phyloP scores from a whole-genome alignment of 2,113 vertebrate genomes.

The Antennarius striatus region DNA sequence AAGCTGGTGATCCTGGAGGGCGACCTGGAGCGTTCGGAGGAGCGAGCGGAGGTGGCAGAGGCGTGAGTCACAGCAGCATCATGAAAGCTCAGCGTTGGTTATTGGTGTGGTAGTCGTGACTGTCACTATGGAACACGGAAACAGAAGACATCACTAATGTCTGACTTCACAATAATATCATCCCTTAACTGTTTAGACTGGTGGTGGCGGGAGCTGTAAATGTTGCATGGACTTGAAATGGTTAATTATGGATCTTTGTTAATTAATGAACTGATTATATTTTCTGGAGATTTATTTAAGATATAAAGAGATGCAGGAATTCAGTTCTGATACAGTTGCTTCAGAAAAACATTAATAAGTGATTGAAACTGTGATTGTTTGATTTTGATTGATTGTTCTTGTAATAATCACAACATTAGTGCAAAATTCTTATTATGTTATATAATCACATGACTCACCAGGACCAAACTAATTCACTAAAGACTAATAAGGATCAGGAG shows the following conservation, averaged over 20 bases:
- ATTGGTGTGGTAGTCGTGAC: slow-evolving; percentile 28
- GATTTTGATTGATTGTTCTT: slow-evolving; percentile 1
- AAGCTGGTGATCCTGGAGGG: slow-evolving; percentile 97
- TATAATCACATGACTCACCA: background rate
- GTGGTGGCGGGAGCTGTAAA: background rate
- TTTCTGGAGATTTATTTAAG: too few species aligned
- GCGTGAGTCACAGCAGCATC: slow-evolving; percentile 82
- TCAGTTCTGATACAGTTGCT: too few species aligned
- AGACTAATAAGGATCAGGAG: too few species aligned
- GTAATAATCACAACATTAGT: background rate
- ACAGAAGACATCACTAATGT: too few species aligned
- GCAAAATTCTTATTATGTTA: too few species aligned
- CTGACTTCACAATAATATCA: background rate
- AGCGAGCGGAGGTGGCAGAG: slow-evolving; percentile 94
- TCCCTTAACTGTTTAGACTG: background rate
- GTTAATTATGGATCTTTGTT: slow-evolving; percentile 5
- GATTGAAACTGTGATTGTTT: background rate
- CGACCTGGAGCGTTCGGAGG: slow-evolving; percentile 96
- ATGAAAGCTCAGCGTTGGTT: slow-evolving; percentile 10
- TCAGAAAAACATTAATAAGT: background rate
- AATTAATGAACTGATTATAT: background rate
- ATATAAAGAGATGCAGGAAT: too few species aligned
- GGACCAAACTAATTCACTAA: background rate
- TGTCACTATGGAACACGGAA: too few species aligned
- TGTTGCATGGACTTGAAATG: slow-evolving; percentile 9